These are phyloP conservation scores for Cryptocephalus moraei DNA, from an alignment of 2,888 invertebrate genomes.

Conservation along the genomic window DNA sequence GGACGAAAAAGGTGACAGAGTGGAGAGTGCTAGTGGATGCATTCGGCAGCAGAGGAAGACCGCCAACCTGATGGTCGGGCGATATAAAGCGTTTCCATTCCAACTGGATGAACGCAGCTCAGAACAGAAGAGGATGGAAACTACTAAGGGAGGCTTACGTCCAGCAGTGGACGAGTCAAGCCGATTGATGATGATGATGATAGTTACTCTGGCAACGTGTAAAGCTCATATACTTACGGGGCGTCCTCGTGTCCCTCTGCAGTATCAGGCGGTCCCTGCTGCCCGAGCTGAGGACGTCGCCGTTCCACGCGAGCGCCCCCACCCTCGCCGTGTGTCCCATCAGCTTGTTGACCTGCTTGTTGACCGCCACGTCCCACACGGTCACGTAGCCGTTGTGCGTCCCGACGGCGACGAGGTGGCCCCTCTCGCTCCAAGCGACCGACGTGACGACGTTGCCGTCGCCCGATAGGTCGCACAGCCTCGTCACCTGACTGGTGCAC, in stretches of 20 bases:
- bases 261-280: conserved; percentile 89
- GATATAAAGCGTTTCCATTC: too few relatives aligned
- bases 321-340: conserved; percentile 88
- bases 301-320: conserved; percentile 94
- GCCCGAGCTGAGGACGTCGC: conserved; percentile 92
- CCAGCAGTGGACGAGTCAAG: too few relatives aligned
- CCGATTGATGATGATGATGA: too few relatives aligned
- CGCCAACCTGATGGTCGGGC: too few relatives aligned
- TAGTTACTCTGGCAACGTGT: too few relatives aligned
- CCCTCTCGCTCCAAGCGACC: conserved; percentile 97
- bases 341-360: conserved; percentile 83
- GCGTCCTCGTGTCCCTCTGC: conserved; percentile 86
- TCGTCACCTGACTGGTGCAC: conserved; percentile 94
- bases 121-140: too few relatives aligned
- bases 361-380: conserved; percentile 95
- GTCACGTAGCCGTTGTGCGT: conserved; percentile 96
- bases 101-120: too few relatives aligned
- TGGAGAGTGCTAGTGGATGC: too few relatives aligned
- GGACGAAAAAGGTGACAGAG: too few relatives aligned
- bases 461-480: conserved; percentile 87
- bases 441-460: conserved; percentile 96
- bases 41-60: too few relatives aligned
- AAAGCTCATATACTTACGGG: conserved; percentile 51
- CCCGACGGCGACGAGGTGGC: conserved; percentile 93
- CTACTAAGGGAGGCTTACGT: too few relatives aligned